phyloP scores from a whole-genome alignment of 1,140 invertebrate species.

The Cotesia typhae region DNA sequence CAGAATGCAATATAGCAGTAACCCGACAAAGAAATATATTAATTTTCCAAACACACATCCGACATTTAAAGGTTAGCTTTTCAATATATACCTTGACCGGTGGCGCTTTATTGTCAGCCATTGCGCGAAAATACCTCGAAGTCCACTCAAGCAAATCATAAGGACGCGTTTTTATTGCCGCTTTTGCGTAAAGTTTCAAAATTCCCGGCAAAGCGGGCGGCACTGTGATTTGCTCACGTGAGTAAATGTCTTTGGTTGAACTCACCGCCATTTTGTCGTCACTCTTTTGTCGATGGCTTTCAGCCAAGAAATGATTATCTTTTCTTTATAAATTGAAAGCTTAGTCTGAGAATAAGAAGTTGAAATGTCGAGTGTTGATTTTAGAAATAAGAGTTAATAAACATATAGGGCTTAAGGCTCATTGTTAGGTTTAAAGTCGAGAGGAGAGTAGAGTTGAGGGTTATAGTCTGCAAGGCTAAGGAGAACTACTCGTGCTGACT shows the following conservation, averaged over 20 bases:
- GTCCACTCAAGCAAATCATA: conserved; percentile 86
- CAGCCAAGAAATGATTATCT: neutral
- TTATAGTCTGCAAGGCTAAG: too few relatives aligned
- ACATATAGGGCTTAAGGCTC: too few relatives aligned
- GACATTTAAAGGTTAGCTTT: neutral
- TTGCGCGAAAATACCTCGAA: conserved; percentile 78
- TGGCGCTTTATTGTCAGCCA: conserved; percentile 70
- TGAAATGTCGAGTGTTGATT: neutral
- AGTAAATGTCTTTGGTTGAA: conserved; percentile 61
- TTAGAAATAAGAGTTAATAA: neutral
- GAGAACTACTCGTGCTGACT: too few relatives aligned
- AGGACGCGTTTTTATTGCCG: conserved; percentile 88
- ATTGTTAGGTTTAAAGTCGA: too few relatives aligned
- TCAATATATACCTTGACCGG: conserved; percentile 71
- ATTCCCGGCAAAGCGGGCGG: conserved; percentile 84
- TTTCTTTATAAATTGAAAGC: neutral
- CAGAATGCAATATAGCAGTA: neutral
- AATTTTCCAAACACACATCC: conserved; percentile 15
- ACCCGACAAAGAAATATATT: neutral
- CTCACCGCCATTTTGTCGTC: conserved; percentile 11
- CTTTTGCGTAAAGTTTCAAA: conserved; percentile 87
- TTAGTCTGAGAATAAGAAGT: too few relatives aligned
- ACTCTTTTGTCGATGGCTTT: neutral
- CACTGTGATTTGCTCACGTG: conserved; percentile 72
- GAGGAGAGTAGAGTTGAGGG: too few relatives aligned